Evolutionary conservation across 2,888 invertebrate genomes (phyloP).

Genomic region (Leptogaster cylindrica): DNA sequence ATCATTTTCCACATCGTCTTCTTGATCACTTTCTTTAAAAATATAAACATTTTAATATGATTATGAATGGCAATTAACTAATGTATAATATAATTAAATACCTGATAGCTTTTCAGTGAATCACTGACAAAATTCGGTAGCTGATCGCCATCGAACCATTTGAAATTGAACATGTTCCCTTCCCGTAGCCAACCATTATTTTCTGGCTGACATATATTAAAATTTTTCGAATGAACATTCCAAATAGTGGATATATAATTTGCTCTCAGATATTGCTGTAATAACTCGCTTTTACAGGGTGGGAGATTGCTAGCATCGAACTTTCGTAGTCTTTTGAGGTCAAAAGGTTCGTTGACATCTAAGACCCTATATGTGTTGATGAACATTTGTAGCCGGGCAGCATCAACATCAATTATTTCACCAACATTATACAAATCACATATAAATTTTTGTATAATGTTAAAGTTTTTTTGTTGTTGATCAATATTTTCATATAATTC

Average conservation of each 20-base stretch:
- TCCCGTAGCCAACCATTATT: constrained; percentile 12
- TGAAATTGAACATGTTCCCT: constrained; percentile 6
- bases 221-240: constrained; percentile 27
- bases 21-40: constrained; percentile 13
- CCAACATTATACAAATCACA: constrained; percentile 7
- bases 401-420: constrained; percentile 48
- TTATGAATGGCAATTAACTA: background rate
- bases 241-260: constrained; percentile 4
- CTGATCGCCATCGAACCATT: constrained; percentile 42
- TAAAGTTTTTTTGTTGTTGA: background rate
- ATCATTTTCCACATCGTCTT: too few species aligned
- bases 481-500: too few species aligned
- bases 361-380: constrained; percentile 48
- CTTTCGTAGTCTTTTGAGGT: constrained; percentile 43
- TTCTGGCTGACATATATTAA: constrained; percentile 1
- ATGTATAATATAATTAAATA: background rate
- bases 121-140: constrained; percentile 39
- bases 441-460: constrained; percentile 6
- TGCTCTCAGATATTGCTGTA: constrained; percentile 22
- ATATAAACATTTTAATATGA: constrained; percentile 26
- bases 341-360: constrained; percentile 45
- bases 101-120: constrained; percentile 1
- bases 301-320: constrained; percentile 48
- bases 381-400: constrained; percentile 49
- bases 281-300: constrained; percentile 45